These are phyloP conservation scores for Anastatus disparis DNA, from an alignment of 1,140 invertebrate species.

Conservation along the genomic window DNA sequence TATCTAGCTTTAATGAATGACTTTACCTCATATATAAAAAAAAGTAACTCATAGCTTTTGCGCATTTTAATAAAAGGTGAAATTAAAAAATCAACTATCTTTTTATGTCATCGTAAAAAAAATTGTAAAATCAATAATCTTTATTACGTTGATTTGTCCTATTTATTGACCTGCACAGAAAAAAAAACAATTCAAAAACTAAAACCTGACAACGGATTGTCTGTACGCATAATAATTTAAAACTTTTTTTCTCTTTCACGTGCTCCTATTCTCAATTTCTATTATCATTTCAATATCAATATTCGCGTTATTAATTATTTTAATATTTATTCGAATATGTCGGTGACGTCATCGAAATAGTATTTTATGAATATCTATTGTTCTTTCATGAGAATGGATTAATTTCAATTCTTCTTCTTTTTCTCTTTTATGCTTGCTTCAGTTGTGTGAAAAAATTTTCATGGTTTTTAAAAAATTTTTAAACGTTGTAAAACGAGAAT, in stretches of 20 bases:
- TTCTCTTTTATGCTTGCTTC: background rate
- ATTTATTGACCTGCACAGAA: conserved; percentile 18
- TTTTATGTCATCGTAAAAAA: too few species aligned
- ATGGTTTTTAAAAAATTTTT: too few species aligned
- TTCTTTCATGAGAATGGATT: conserved; percentile 19
- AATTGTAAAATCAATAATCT: conserved; percentile 25
- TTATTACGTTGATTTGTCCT: background rate
- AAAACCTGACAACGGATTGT: conserved; percentile 10
- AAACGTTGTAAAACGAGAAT: too few species aligned
- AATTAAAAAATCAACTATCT: too few species aligned
- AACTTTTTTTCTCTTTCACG: background rate
- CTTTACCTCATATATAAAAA: too few species aligned
- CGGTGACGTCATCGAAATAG: background rate
- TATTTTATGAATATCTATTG: conserved; percentile 17
- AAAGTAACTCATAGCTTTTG: too few species aligned
- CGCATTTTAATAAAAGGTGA: too few species aligned
- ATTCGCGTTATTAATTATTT: conserved; percentile 17
- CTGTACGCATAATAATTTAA: conserved; percentile 31
- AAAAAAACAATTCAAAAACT: too few species aligned
- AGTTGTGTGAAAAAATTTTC: background rate
- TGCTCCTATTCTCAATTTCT: conserved; percentile 1
- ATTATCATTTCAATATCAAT: conserved; percentile 34
- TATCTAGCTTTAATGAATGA: too few species aligned
- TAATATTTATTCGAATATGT: conserved; percentile 29
- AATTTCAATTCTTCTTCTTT: too few species aligned